Evolutionary conservation across 1,140 invertebrate species (phyloP), one percentile per base, ranked within the genome.

Genomic region (Episyrphus balteatus): DNA sequence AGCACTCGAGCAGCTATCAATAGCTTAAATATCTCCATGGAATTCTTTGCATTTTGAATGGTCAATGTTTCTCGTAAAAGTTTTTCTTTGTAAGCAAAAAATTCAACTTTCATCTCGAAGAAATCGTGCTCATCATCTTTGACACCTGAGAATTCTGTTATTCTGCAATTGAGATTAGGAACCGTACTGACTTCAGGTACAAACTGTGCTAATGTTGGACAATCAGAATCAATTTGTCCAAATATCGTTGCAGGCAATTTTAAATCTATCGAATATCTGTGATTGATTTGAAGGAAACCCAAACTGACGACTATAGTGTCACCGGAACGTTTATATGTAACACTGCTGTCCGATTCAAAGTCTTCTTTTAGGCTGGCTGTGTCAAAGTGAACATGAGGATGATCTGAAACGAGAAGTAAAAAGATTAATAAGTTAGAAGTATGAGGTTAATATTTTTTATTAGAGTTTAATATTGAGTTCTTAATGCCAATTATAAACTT

Each of bases 81-180:
- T 42, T 73, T 73, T 49, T 76, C 74, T 50, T 72, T 73, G 44
- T 73, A 66, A n/a, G 72, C 74, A 34, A 73, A 58, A 39, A 76
- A 58, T 46, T 75, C 73, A 33, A 76, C 51, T 49, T 70, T 72
- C 55, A 74, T 61, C 50, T 73, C 73, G 34, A 58, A 59, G 45
- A 58, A 56, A 47, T 62, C 59, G 14, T 61, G 57, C 44, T 58
- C 52, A 17, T 64, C 60, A n/a, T 62, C 55, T 41, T 58, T 59
- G 44, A 56, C 53, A 13, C 65, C 61, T 14, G 55, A 54, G 33
- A 61, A 62, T 42, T 64, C 56, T 0, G 58, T 53, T 12, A 70
- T 58, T 38, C 58, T 55, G 39, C 66, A 68, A 47, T 70, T 58
- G 42, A 67, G 49, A 54, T 66, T 69, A 17, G 62, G 64, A 37